phyloP scores from a whole-genome alignment of 2,113 vertebrate species.

The Psammodynastes pulverulentus region DNA sequence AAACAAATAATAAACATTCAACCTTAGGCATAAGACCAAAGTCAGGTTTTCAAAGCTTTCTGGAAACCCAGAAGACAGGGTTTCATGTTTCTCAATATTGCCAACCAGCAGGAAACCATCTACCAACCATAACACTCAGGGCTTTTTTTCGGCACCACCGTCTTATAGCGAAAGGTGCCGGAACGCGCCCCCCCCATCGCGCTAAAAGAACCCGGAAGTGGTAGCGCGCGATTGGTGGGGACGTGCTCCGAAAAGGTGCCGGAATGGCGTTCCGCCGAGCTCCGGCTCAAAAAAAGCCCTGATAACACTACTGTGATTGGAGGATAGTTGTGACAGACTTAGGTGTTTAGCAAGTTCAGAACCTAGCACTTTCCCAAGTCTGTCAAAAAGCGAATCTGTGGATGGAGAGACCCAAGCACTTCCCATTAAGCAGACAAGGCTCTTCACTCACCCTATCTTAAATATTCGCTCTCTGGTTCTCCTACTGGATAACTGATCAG shows the following conservation, averaged over 20 bases:
- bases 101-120: background rate
- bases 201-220: too few species aligned
- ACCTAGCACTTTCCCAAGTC: background rate
- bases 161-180: too few species aligned
- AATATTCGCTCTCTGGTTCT: background rate
- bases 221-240: too few species aligned
- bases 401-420: background rate
- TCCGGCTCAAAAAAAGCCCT: too few species aligned
- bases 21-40: background rate
- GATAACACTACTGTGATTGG: background rate
- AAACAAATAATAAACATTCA: background rate
- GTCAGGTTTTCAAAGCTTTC: background rate
- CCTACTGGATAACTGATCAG: background rate
- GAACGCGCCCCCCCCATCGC: too few species aligned
- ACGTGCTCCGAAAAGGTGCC: too few species aligned
- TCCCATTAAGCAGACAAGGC: background rate
- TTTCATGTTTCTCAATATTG: background rate
- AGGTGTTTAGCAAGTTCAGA: background rate
- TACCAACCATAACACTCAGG: background rate
- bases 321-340: background rate
- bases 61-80: background rate
- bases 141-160: too few species aligned
- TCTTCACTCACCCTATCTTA: background rate
- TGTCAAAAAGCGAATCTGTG: background rate
- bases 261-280: too few species aligned